phyloP scores from a whole-genome alignment of 2,888 invertebrate species.

The Baronia brevicornis region DNA sequence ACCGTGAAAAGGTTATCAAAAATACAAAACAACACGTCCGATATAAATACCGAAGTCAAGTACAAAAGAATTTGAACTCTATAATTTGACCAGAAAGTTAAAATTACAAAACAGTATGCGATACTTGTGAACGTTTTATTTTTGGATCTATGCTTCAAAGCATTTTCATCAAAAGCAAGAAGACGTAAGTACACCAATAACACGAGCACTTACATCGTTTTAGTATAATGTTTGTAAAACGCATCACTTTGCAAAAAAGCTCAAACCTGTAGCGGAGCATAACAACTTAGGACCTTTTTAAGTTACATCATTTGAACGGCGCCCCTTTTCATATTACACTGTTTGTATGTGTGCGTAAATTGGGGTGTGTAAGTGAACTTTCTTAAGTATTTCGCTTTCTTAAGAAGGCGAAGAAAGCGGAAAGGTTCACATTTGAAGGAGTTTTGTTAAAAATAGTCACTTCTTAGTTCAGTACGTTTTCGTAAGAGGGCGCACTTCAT shows the following conservation, averaged over 20 bases:
- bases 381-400: constrained; percentile 65
- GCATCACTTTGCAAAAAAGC: constrained; percentile 18
- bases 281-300: constrained; percentile 30
- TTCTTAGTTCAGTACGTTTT: constrained; percentile 35
- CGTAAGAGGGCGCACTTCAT: constrained; percentile 55
- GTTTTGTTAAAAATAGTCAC: constrained; percentile 63
- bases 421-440: constrained; percentile 66
- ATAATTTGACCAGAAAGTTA: fast-evolving
- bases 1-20: constrained; percentile 42
- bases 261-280: constrained; percentile 12
- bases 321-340: constrained; percentile 25
- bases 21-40: constrained; percentile 35
- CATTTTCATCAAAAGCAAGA: constrained; percentile 21
- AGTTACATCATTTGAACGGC: constrained; percentile 9
- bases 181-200: constrained; percentile 20
- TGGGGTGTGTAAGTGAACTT: constrained; percentile 48
- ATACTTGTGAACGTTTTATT: constrained; percentile 1
- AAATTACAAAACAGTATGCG: constrained; percentile 16
- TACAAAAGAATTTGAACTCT: constrained; percentile 24
- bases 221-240: constrained; percentile 14
- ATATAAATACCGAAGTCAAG: constrained; percentile 13
- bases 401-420: constrained; percentile 70
- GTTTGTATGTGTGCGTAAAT: constrained; percentile 37
- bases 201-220: constrained; percentile 21
- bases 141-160: constrained; percentile 15